phyloP scores from a whole-genome alignment of 2,797 vertebrate species.

The Stomatorhinus walkeri region DNA sequence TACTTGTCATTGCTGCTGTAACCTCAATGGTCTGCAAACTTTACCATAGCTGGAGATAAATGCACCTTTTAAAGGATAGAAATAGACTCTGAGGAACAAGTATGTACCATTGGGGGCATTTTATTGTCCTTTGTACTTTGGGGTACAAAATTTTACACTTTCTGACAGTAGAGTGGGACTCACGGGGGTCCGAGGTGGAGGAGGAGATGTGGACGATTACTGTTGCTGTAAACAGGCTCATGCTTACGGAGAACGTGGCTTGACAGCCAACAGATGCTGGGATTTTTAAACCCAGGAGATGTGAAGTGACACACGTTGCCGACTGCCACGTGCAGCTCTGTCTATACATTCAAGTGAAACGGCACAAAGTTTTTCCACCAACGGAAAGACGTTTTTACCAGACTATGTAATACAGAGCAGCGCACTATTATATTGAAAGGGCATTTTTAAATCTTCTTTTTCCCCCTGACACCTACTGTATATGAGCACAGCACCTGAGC shows the following conservation, averaged over 20 bases:
- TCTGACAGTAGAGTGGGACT: not conserved
- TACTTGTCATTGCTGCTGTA: not conserved
- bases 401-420: not conserved
- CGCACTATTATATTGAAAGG: not conserved
- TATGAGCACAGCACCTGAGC: not conserved
- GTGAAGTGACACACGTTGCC: not conserved
- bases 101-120: not conserved
- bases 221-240: not conserved
- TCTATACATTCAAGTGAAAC: not conserved
- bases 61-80: not conserved
- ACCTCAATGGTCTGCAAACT: not conserved
- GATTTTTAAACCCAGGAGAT: not conserved
- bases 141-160: not conserved
- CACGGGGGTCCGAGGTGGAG: not conserved
- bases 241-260: not conserved
- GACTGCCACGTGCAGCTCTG: not conserved
- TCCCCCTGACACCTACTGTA: not conserved
- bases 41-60: not conserved
- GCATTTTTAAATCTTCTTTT: not conserved
- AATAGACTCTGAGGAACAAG: not conserved
- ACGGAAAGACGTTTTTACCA: not conserved
- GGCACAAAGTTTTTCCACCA: not conserved
- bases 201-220: not conserved
- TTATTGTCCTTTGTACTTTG: not conserved
- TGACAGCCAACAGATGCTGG: not conserved